phyloP scores from a whole-genome alignment of 1,140 invertebrate species.

The Semibalanus balanoides region DNA sequence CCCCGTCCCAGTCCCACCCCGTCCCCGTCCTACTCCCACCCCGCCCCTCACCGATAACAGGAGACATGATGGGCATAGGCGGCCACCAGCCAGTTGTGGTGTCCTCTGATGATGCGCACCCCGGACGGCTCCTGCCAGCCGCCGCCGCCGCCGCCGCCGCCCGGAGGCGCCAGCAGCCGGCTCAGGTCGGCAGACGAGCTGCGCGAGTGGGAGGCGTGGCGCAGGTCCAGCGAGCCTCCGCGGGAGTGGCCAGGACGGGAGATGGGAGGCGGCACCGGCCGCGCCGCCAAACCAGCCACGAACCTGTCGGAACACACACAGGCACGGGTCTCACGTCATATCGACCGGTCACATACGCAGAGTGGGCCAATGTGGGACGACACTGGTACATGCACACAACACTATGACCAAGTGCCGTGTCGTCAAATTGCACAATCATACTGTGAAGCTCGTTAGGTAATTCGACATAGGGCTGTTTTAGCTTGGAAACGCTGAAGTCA shows the following conservation, averaged over 20 bases:
- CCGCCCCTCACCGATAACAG: constrained; percentile 58
- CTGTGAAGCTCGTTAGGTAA: too few relatives aligned
- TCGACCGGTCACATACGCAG: too few relatives aligned
- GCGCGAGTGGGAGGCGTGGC: constrained; percentile 43
- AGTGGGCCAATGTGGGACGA: too few relatives aligned
- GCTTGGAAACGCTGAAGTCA: too few relatives aligned
- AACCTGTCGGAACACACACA: not conserved
- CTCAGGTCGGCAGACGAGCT: constrained; percentile 63
- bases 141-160: not conserved
- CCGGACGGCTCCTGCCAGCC: constrained; percentile 65
- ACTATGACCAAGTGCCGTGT: too few relatives aligned
- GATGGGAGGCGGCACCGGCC: not conserved
- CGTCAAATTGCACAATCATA: too few relatives aligned
- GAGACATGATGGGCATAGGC: constrained; percentile 91
- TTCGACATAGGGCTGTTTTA: too few relatives aligned
- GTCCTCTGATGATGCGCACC: constrained; percentile 87
- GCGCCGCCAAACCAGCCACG: not conserved
- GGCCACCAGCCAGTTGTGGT: constrained; percentile 95
- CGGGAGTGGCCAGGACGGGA: constrained; percentile 17
- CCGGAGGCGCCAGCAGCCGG: constrained; percentile 29
- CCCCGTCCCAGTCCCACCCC: too few relatives aligned
- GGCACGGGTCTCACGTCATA: too few relatives aligned
- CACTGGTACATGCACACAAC: too few relatives aligned
- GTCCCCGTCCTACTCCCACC: not conserved
- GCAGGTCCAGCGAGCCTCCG: constrained; percentile 31